These are phyloP conservation scores for Sardinella longiceps DNA, from an alignment of 2,797 vertebrate species.

Conservation along the genomic window DNA sequence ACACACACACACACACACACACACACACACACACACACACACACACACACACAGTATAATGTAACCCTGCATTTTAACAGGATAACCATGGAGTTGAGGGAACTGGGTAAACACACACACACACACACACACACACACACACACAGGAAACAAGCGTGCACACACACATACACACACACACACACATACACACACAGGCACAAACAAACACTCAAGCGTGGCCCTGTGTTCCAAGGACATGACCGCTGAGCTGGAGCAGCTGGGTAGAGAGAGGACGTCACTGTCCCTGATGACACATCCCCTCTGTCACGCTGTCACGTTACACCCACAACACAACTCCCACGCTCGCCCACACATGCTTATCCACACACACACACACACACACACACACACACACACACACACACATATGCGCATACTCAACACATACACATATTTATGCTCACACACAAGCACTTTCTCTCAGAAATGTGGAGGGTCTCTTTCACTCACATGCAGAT, in stretches of 20 bases:
- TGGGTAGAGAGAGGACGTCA: neutral
- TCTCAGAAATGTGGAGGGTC: neutral
- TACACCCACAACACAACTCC: neutral
- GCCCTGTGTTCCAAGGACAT: neutral
- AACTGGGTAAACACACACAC: neutral
- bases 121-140: neutral
- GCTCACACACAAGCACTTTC: constrained; percentile 29
- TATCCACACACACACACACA: neutral
- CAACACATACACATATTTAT: neutral
- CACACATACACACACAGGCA: neutral
- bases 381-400: neutral
- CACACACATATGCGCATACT: neutral
- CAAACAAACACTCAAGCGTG: neutral
- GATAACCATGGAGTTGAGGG: too few species aligned
- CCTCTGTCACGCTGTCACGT: constrained; percentile 21
- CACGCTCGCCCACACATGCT: neutral
- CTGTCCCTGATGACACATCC: constrained; percentile 13
- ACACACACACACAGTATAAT: neutral
- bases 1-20: neutral
- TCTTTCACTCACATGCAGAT: neutral
- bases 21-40: neutral
- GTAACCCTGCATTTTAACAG: too few species aligned
- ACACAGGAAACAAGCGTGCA: neutral
- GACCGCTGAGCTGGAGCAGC: neutral
- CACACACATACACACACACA: neutral